A percentile compares a stretch with the other conserved stretches of the same genome.
Evolutionary conservation across 2,113 vertebrate species (phyloP).

Genomic region (Zapornia atra): DNA sequence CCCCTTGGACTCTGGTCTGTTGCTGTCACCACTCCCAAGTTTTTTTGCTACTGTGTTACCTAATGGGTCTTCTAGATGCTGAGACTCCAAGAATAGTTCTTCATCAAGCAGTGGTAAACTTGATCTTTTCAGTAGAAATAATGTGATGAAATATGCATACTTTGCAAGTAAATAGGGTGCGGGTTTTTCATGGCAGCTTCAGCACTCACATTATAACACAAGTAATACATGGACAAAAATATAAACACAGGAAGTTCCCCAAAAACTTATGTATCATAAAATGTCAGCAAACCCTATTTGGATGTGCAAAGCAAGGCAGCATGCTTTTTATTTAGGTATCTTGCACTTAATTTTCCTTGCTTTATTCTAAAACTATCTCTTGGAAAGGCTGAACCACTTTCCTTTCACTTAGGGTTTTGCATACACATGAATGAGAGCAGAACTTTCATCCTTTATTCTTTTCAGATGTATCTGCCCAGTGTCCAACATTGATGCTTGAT

Average conservation of each 20-base stretch:
- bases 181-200: not conserved
- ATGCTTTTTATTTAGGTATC: not conserved
- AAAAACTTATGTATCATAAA: not conserved
- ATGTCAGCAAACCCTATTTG: not conserved
- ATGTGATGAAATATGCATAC: not conserved
- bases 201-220: not conserved
- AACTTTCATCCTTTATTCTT: not conserved
- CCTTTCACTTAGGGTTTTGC: not conserved
- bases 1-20: not conserved
- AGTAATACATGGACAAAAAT: not conserved
- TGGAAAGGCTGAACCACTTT: not conserved
- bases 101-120: not conserved
- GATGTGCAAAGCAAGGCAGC: not conserved
- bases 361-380: not conserved
- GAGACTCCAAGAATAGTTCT: not conserved
- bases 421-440: not conserved
- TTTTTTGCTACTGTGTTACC: not conserved
- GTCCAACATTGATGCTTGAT: not conserved
- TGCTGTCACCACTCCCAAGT: not conserved
- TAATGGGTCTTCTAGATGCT: not conserved
- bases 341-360: not conserved
- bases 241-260: not conserved
- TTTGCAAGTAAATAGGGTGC: not conserved
- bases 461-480: not conserved
- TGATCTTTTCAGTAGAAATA: not conserved